Percentiles rank a stretch among this genome's conserved stretches.
phyloP scores from a whole-genome alignment of 2,113 vertebrate species.

The Carollia perspicillata region DNA sequence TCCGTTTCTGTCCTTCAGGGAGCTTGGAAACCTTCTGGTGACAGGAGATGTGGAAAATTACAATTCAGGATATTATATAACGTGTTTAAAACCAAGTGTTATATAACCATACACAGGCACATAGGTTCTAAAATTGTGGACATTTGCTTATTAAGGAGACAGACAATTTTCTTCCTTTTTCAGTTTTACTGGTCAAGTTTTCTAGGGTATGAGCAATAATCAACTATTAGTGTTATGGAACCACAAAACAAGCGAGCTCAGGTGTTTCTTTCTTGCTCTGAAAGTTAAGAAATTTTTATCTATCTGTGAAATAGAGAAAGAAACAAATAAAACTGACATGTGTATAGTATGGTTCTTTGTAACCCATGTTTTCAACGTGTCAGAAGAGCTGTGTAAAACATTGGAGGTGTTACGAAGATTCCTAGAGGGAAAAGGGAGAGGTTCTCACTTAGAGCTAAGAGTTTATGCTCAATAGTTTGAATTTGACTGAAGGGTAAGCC shows the following conservation, averaged over 20 bases:
- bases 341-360: not conserved
- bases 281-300: not conserved
- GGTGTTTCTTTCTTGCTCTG: conserved; percentile 4
- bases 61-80: not conserved
- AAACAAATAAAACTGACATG: not conserved
- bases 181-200: not conserved
- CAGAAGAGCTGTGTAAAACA: not conserved
- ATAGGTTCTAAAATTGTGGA: not conserved
- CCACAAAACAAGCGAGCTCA: not conserved
- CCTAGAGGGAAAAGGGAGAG: not conserved
- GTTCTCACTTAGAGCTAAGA: not conserved
- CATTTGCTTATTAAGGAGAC: not conserved
- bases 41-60: not conserved
- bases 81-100: not conserved
- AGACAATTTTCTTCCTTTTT: conserved; percentile 32
- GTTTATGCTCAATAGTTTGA: not conserved
- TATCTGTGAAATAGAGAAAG: not conserved
- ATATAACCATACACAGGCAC: not conserved
- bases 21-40: conserved; percentile 16
- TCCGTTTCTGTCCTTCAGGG: not conserved
- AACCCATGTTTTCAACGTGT: not conserved
- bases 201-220: not conserved
- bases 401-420: not conserved
- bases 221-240: not conserved
- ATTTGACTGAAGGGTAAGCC: not conserved